Evolutionary conservation across 1,140 invertebrate species (phyloP).

Genomic region (Thereuonema tuberculata): DNA sequence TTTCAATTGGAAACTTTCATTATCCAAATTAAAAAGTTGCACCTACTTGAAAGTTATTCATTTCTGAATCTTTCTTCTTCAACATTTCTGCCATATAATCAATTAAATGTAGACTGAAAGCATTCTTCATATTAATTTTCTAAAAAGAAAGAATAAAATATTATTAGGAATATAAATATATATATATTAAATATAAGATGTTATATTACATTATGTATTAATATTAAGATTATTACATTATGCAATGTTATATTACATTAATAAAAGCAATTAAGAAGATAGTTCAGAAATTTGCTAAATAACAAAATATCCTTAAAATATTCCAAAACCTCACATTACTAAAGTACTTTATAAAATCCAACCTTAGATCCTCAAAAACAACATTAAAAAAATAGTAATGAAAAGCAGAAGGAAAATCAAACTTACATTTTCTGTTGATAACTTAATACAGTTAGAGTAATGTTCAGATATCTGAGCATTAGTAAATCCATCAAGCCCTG

Average conservation of each 20-base stretch:
- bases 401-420: no score
- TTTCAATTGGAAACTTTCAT: no score
- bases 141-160: conserved; percentile 28
- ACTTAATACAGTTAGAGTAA: conserved; percentile 49
- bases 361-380: no score
- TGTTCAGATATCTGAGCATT: conserved; percentile 43
- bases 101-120: conserved; percentile 65
- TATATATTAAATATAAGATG: not conserved
- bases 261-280: no score
- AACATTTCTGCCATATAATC: conserved; percentile 62
- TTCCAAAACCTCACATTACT: no score
- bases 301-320: no score
- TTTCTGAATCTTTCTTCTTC: conserved; percentile 44
- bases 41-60: conserved; percentile 50
- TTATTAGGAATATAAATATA: conserved; percentile 2
- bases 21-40: not conserved
- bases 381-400: no score
- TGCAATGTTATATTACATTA: no score
- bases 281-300: no score
- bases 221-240: not conserved
- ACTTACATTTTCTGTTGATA: conserved; percentile 50
- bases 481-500: conserved; percentile 27
- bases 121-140: conserved; percentile 75
- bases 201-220: not conserved
- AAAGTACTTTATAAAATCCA: no score